phyloP scores from a whole-genome alignment of 2,888 invertebrate species.

The Andrena trimmerana region DNA sequence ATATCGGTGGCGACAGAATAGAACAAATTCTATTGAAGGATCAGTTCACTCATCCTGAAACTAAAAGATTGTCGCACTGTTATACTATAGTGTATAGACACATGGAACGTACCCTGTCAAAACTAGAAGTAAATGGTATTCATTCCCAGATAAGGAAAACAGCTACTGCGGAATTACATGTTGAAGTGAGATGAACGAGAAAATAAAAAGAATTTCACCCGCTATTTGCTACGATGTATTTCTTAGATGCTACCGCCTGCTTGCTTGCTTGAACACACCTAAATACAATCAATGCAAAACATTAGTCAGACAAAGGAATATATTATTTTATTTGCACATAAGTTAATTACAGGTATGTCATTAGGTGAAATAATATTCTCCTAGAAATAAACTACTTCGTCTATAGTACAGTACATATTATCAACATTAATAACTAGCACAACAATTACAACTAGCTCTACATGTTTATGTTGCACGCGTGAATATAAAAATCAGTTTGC shows the following conservation, averaged over 20 bases:
- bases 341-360: constrained; percentile 80
- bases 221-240: constrained; percentile 3
- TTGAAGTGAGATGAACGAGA: constrained; percentile 68
- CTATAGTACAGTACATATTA: constrained; percentile 51
- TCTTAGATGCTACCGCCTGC: not conserved
- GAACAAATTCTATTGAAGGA: constrained; percentile 96
- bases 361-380: constrained; percentile 77
- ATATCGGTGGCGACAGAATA: constrained; percentile 95
- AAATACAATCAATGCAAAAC: not conserved
- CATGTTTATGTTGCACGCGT: constrained; percentile 66
- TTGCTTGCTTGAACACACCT: not conserved
- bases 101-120: constrained; percentile 94
- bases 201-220: constrained; percentile 28
- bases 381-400: constrained; percentile 74
- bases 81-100: constrained; percentile 97
- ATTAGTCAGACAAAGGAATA: constrained; percentile 75
- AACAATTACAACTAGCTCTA: constrained; percentile 73
- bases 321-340: constrained; percentile 80
- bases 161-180: constrained; percentile 80
- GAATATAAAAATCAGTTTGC: constrained; percentile 66
- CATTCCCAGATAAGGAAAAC: constrained; percentile 91
- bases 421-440: constrained; percentile 69
- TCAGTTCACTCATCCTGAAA: constrained; percentile 94
- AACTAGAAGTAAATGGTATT: constrained; percentile 94
- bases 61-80: constrained; percentile 93